These are phyloP conservation scores for Corythornis leucogaster DNA, from an alignment of 2,797 vertebrate genomes.

Conservation along the genomic window DNA sequence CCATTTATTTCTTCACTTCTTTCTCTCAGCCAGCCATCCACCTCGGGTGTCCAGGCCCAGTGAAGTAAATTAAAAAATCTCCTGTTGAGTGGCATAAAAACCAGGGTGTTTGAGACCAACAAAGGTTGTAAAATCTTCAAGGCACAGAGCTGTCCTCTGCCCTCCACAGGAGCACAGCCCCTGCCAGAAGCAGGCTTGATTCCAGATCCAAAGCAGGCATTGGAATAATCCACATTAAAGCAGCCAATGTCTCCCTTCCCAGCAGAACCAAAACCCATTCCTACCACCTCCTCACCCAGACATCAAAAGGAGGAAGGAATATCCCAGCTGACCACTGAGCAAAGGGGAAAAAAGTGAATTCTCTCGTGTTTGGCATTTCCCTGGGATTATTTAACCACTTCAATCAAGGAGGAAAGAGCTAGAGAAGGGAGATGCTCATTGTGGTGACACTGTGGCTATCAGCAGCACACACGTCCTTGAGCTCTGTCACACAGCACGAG, in stretches of 20 bases:
- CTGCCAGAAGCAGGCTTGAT: not conserved
- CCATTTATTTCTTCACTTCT: not conserved
- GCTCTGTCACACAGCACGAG: not conserved
- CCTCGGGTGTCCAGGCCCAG: not conserved
- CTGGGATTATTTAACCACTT: not conserved
- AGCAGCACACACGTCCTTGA: slow-evolving; percentile 41
- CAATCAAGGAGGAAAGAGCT: not conserved
- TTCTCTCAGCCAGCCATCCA: not conserved
- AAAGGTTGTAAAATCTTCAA: slow-evolving; percentile 10
- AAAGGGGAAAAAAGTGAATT: not conserved
- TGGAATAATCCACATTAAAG: not conserved
- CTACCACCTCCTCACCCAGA: not conserved
- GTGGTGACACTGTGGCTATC: slow-evolving; percentile 30
- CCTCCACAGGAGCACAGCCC: not conserved
- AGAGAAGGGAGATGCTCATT: not conserved
- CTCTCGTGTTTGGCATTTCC: not conserved
- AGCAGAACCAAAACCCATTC: not conserved
- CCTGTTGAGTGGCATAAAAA: slow-evolving; percentile 7
- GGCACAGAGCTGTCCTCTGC: slow-evolving; percentile 29
- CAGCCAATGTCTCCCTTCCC: not conserved
- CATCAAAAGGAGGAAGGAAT: not conserved
- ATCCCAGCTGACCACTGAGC: not conserved
- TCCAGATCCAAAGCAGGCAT: not conserved
- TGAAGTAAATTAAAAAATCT: slow-evolving; percentile 27
- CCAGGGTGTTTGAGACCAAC: not conserved